Base-by-base conservation (phyloP, 2,888 invertebrate genomes). In the Chydorus sphaericus region DNA sequence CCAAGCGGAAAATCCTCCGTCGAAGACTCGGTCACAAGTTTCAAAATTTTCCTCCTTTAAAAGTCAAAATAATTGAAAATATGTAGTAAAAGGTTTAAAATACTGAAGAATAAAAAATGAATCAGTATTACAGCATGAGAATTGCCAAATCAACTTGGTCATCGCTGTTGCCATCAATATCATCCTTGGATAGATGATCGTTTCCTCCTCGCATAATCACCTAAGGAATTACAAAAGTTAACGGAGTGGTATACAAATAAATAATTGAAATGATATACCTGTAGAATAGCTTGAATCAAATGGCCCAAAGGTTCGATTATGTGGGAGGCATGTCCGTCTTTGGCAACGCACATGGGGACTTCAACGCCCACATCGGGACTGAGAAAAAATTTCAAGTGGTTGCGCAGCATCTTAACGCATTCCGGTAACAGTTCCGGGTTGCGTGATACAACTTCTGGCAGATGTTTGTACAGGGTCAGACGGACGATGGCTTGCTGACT, bases 391-490 rank as follows among this genome's bases (percentile, higher is more conserved):
- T 52, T 36, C 20, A 52, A 36, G 16, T 52, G 52, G 10, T 18
- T 23, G 10, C 52, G 31, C 33, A 52, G 33, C 26, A 52, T 23
- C 18, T 31, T 36, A 11, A 36, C 33, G 23, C 52, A 52, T 14
- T 36, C 52, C 11, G 52, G 52, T 2, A 52, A 23, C 10, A 52
- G 52, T 23, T 52, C 52, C 7, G 52, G 52, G 26, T 52, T 52
- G 6, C 52, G 31, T 2, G 52, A 52, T 26, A 52, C 52, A 3
- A 52, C 36, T n/a, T 52, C 52, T 10, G 52, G 52, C 8, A 52
- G 23, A n/a, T 23, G 23, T 36, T 36, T 33, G 36, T 52, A 52
- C 7, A 52, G 33, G 18, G 37, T 26, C n/a, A 52, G 16, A 5
- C 36, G 16, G 10, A 52, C 52, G 10, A 14, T 3, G 1, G 36